Evolutionary conservation across 2,797 vertebrate species (phyloP).

Genomic region (Nannoperca obscura): DNA sequence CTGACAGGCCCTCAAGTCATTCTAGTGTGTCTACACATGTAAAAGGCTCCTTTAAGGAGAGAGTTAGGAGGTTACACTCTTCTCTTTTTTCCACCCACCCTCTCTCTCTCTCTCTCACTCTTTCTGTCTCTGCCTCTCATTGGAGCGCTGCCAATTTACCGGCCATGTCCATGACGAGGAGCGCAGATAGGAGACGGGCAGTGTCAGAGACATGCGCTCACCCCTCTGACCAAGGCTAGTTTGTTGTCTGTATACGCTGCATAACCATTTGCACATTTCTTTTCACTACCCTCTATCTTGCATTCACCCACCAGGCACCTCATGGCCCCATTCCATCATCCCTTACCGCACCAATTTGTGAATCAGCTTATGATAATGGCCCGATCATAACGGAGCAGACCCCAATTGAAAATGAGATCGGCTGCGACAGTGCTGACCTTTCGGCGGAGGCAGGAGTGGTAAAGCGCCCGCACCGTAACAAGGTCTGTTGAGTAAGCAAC

Average conservation of each 20-base stretch:
- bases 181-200: slow-evolving; percentile 48
- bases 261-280: slow-evolving; percentile 35
- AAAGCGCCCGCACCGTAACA: slow-evolving; percentile 80
- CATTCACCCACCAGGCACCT: slow-evolving; percentile 27
- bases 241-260: slow-evolving; percentile 61
- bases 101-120: slow-evolving; percentile 21
- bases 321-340: slow-evolving; percentile 62
- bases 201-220: slow-evolving; percentile 46
- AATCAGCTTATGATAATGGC: slow-evolving; percentile 84
- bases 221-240: slow-evolving; percentile 49
- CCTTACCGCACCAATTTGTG: slow-evolving; percentile 80
- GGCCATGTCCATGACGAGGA: slow-evolving; percentile 53
- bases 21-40: slow-evolving; percentile 83
- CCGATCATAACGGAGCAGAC: slow-evolving; percentile 78
- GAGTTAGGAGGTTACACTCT: slow-evolving; percentile 66
- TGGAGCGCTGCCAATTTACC: slow-evolving; percentile 80
- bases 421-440: slow-evolving; percentile 83
- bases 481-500: slow-evolving; percentile 89
- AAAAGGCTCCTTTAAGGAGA: slow-evolving; percentile 76
- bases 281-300: slow-evolving; percentile 23
- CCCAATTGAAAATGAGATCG: slow-evolving; percentile 76
- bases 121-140: slow-evolving; percentile 45
- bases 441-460: slow-evolving; percentile 67
- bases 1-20: slow-evolving; percentile 87
- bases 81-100: slow-evolving; percentile 7